Evolutionary conservation across 2,113 vertebrate genomes (phyloP).

Genomic region (Anser brachyrhynchus): DNA sequence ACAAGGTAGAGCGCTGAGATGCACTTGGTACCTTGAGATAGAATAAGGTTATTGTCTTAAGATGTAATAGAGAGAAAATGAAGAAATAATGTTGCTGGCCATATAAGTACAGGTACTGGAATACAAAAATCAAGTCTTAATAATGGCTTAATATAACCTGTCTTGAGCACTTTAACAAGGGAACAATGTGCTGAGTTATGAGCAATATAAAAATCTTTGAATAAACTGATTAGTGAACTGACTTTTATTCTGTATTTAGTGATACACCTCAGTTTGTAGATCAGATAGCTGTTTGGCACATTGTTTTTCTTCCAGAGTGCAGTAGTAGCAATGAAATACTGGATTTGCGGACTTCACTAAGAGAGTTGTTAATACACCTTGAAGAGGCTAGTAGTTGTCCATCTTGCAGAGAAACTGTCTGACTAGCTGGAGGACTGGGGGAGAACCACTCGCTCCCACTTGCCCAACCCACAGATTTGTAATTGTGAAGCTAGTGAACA

Average conservation of each 20-base stretch:
- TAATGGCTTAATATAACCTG: background rate
- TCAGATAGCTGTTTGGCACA: background rate
- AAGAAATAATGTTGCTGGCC: constrained; percentile 12
- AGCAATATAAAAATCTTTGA: background rate
- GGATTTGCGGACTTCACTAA: background rate
- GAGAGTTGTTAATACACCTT: background rate
- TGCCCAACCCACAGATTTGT: background rate
- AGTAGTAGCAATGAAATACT: background rate
- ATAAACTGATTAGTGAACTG: background rate
- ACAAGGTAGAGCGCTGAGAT: constrained; percentile 16
- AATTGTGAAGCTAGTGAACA: background rate
- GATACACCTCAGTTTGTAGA: background rate
- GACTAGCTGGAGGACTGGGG: background rate
- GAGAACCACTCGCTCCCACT: background rate
- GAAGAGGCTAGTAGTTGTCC: background rate
- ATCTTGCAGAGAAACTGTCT: background rate
- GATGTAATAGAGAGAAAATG: constrained; percentile 46
- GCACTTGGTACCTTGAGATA: constrained; percentile 14
- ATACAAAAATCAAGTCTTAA: constrained; percentile 23
- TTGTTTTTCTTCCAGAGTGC: background rate
- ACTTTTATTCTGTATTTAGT: background rate
- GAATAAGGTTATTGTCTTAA: constrained; percentile 37
- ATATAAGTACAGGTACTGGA: background rate
- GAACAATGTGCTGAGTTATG: background rate
- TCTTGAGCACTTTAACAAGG: background rate